These are phyloP conservation scores for Peromyscus polionotus DNA, from an alignment of 2,113 vertebrate genomes.

Conservation along the genomic window DNA sequence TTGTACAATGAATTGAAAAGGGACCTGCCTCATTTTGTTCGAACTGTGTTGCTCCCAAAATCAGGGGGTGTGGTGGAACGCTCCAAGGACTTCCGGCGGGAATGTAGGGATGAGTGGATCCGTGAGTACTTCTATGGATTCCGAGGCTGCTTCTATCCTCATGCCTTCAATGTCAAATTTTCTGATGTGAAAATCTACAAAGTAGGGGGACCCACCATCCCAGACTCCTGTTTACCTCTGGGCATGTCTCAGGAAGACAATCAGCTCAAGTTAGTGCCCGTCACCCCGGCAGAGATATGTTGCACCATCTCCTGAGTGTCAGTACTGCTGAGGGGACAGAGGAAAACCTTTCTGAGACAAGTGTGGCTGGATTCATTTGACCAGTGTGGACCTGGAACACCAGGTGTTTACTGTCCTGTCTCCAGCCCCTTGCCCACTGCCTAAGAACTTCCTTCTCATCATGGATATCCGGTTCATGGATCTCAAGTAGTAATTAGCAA, in stretches of 20 bases:
- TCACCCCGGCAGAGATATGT: conserved; percentile 97
- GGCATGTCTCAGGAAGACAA: conserved; percentile 99
- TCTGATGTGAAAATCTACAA: conserved; percentile 98
- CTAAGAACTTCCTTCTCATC: conserved; percentile 96
- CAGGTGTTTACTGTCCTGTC: conserved; percentile 97
- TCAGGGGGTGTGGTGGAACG: conserved; percentile 97
- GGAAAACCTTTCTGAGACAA: conserved; percentile 93
- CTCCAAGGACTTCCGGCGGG: conserved; percentile 96
- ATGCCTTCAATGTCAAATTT: conserved; percentile 98
- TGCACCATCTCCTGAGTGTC: conserved; percentile 97
- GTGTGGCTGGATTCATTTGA: conserved; percentile 97
- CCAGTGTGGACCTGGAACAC: conserved; percentile 94
- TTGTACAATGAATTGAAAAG: conserved; percentile 98
- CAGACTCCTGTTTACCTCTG: conserved; percentile 97
- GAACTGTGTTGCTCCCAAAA: conserved; percentile 96
- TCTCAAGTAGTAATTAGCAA: conserved; percentile 88
- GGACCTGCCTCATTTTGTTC: conserved; percentile 97
- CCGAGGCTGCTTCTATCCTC: conserved; percentile 96
- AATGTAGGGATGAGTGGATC: conserved; percentile 95
- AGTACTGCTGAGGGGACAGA: conserved; percentile 93
- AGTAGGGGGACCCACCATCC: conserved; percentile 97
- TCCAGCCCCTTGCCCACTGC: conserved; percentile 95
- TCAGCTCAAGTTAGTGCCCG: conserved; percentile 97
- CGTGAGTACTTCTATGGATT: conserved; percentile 99
- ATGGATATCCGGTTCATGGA: conserved; percentile 99